Evolutionary conservation across 1,140 invertebrate species (phyloP).

Genomic region (Halictus rubicundus): DNA sequence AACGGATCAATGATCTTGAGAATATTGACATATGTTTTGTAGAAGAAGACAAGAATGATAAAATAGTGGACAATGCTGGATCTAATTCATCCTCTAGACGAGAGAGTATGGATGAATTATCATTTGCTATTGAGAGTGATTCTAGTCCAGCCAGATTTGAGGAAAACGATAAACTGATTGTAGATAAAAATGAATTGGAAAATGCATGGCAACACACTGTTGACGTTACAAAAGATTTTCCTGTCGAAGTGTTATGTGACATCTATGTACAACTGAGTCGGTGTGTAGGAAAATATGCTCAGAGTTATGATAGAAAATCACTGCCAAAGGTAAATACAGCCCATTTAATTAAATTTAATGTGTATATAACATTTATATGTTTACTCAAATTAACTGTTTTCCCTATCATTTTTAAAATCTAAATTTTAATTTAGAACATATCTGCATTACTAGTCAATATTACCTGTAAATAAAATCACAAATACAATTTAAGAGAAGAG

Average conservation of each 20-base stretch:
- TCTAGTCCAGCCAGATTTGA: conserved; percentile 68
- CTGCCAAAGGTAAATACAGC: conserved; percentile 82
- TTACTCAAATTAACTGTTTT: background rate
- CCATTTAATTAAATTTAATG: background rate
- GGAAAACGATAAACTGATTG: conserved; percentile 80
- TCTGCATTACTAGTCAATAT: no score
- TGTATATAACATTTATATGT: background rate
- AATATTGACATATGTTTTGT: conserved; percentile 43
- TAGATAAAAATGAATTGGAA: conserved; percentile 83
- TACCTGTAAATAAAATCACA: no score
- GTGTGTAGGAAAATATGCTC: conserved; percentile 81
- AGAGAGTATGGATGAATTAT: conserved; percentile 73
- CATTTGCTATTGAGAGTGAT: conserved; percentile 73
- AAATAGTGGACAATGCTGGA: conserved; percentile 50
- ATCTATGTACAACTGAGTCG: conserved; percentile 83
- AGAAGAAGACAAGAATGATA: conserved; percentile 60
- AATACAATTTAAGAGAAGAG: no score
- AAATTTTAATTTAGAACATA: no score
- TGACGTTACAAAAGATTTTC: conserved; percentile 80
- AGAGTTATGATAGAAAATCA: conserved; percentile 81
- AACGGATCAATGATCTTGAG: conserved; percentile 50
- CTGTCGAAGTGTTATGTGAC: conserved; percentile 83
- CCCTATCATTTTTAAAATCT: background rate
- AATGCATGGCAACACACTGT: conserved; percentile 82
- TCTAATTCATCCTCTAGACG: conserved; percentile 65